phyloP scores from a whole-genome alignment of 2,888 invertebrate species.

The Zaprionus lineosus region DNA sequence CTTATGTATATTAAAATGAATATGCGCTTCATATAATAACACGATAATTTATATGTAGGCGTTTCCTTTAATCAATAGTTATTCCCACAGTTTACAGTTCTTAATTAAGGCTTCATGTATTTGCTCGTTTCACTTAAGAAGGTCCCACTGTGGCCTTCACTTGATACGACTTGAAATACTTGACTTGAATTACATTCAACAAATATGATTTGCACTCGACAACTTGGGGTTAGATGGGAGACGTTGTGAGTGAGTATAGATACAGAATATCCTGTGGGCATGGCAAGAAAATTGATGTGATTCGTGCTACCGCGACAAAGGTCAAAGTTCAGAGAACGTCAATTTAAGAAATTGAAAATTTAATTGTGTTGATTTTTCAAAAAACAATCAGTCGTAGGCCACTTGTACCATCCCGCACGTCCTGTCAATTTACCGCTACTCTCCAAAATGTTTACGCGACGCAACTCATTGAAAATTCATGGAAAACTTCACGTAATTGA shows the following conservation, averaged over 20 bases:
- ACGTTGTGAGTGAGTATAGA: not conserved
- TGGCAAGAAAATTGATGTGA: conserved; percentile 6
- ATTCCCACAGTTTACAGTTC: too few relatives aligned
- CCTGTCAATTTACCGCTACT: conserved; percentile 10
- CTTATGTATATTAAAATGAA: too few relatives aligned
- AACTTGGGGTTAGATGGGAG: not conserved
- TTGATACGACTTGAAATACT: conserved; percentile 20
- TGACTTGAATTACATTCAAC: conserved; percentile 21
- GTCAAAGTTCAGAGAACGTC: conserved; percentile 38
- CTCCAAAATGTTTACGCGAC: conserved; percentile 58
- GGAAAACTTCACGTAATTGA: conserved; percentile 49
- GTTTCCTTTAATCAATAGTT: too few relatives aligned
- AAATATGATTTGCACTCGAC: conserved; percentile 30
- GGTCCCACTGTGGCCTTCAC: not conserved
- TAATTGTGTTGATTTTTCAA: conserved; percentile 61
- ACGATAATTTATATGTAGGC: too few relatives aligned
- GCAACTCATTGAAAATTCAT: conserved; percentile 64
- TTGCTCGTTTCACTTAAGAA: not conserved
- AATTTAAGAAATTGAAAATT: conserved; percentile 50
- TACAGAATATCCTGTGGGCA: too few relatives aligned
- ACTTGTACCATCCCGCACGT: conserved; percentile 1
- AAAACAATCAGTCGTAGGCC: conserved; percentile 36
- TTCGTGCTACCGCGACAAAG: conserved; percentile 3
- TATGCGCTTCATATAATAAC: too few relatives aligned
- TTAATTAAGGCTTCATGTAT: too few relatives aligned